A percentile compares a stretch with the other conserved stretches of the same genome.
These are phyloP conservation scores for Syrrhaptes paradoxus DNA, from an alignment of 2,113 vertebrate genomes.

Conservation along the genomic window DNA sequence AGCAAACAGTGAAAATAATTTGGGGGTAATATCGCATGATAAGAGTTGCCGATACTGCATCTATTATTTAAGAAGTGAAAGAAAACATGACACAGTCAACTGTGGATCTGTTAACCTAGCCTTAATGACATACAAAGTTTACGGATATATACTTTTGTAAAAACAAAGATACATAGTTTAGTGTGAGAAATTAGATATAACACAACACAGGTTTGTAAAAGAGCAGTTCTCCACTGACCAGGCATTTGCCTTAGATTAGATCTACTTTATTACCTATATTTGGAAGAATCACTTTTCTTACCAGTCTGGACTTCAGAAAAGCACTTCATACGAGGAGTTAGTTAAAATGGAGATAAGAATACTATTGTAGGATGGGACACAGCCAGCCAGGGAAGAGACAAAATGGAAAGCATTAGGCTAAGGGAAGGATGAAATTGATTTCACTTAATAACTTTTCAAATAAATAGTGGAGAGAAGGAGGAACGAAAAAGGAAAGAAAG, in stretches of 20 bases:
- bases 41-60: neutral
- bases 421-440: neutral
- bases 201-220: neutral
- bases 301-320: neutral
- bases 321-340: neutral
- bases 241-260: neutral
- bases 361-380: neutral
- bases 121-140: neutral
- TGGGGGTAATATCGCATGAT: too few relatives aligned
- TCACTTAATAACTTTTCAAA: neutral
- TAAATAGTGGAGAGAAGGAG: neutral
- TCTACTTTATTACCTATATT: neutral
- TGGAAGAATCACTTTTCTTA: neutral
- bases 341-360: neutral
- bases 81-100: neutral
- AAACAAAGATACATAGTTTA: neutral
- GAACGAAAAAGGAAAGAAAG: neutral
- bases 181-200: neutral
- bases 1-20: neutral
- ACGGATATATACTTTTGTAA: neutral
- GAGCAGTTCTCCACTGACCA: neutral
- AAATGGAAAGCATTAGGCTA: neutral
- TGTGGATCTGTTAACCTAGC: neutral
- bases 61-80: neutral
- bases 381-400: neutral